Percentiles rank a stretch among this genome's conserved stretches.
phyloP scores from a whole-genome alignment of 2,888 invertebrate species.

The Acronicta alni region DNA sequence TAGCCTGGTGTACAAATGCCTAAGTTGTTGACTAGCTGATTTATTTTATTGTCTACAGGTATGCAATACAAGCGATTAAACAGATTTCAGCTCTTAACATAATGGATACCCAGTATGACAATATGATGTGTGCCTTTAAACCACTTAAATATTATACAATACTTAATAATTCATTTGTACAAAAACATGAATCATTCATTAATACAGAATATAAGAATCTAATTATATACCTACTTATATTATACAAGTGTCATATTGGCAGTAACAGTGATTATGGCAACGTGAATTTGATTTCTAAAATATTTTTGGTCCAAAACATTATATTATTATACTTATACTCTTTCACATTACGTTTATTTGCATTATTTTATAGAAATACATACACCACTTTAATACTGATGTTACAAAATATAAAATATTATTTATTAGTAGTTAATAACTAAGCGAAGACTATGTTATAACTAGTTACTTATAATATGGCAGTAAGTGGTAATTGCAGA shows the following conservation, averaged over 20 bases:
- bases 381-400: conserved; percentile 88
- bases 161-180: conserved; percentile 73
- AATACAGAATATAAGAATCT: conserved; percentile 60
- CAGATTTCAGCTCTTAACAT: conserved; percentile 57
- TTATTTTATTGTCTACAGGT: conserved; percentile 58
- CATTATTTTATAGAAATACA: conserved; percentile 78
- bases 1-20: conserved; percentile 63
- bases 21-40: conserved; percentile 75
- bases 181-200: conserved; percentile 75
- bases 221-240: conserved; percentile 62
- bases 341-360: conserved; percentile 74
- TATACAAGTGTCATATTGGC: conserved; percentile 85
- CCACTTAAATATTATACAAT: conserved; percentile 54
- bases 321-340: conserved; percentile 75
- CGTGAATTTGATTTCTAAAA: conserved; percentile 86
- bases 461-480: conserved; percentile 87
- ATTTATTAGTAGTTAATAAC: conserved; percentile 78
- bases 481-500: conserved; percentile 83
- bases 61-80: conserved; percentile 56
- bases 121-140: conserved; percentile 40
- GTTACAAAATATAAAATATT: conserved; percentile 80
- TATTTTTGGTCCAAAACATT: conserved; percentile 87
- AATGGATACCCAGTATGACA: conserved; percentile 55
- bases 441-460: conserved; percentile 84
- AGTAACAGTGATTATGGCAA: conserved; percentile 87